phyloP scores from a whole-genome alignment of 1,140 invertebrate genomes.

The Hylaeus volcanicus region DNA sequence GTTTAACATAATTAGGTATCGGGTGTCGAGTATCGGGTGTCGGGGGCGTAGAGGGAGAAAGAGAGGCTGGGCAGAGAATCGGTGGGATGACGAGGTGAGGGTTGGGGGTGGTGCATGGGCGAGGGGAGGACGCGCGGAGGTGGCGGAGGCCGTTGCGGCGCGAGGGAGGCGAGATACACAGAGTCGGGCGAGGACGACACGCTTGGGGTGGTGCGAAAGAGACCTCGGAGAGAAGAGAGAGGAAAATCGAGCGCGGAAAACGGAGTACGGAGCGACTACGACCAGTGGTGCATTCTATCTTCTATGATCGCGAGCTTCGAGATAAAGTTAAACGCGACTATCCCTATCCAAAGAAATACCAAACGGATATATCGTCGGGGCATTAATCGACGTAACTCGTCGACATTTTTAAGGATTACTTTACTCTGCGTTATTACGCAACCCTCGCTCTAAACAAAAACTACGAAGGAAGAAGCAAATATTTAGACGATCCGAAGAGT shows the following conservation, averaged over 20 bases:
- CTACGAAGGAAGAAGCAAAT: no score
- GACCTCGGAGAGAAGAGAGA: conserved; percentile 39
- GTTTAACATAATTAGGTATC: conserved; percentile 80
- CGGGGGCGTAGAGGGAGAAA: conserved; percentile 61
- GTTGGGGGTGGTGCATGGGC: conserved; percentile 12
- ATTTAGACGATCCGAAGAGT: no score
- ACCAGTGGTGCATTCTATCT: no score
- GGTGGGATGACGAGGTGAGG: conserved; percentile 34
- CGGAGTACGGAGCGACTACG: no score
- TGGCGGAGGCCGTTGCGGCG: conserved; percentile 29
- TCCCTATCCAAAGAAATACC: no score
- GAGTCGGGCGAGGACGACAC: conserved; percentile 64
- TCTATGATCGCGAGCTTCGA: no score
- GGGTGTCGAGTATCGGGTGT: conserved; percentile 78
- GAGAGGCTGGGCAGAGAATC: conserved; percentile 50
- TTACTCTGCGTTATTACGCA: no score
- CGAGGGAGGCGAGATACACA: conserved; percentile 36
- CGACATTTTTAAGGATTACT: no score
- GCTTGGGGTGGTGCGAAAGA: conserved; percentile 49
- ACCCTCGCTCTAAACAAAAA: no score
- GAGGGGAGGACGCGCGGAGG: not conserved
- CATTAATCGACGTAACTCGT: no score
- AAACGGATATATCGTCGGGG: no score
- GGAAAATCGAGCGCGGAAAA: conserved; percentile 19
- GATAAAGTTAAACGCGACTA: no score